Conservation (phyloP, 2,888 invertebrate species). For the Chloroclystis v-ata region DNA sequence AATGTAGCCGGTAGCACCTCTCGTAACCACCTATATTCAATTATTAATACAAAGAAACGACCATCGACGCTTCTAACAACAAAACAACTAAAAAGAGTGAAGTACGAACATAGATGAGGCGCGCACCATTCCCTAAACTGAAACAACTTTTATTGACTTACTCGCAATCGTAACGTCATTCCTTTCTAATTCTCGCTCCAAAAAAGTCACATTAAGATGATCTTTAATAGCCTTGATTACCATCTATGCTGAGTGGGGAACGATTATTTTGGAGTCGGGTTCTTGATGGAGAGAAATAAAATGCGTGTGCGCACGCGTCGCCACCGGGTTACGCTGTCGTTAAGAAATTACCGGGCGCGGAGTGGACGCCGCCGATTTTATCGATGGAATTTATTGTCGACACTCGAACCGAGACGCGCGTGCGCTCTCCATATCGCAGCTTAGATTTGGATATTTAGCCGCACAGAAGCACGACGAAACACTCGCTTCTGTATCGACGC, state of each 20-base stretch:
- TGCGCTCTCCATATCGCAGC: conserved; percentile 46
- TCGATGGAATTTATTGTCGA: conserved; percentile 77
- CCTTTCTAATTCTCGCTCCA: conserved; percentile 57
- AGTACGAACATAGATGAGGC: conserved; percentile 18
- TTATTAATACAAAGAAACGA: conserved; percentile 55
- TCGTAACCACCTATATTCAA: conserved; percentile 52
- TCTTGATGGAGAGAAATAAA: conserved; percentile 70
- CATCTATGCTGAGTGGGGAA: conserved; percentile 75
- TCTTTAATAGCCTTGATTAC: conserved; percentile 76
- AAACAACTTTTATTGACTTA: conserved; percentile 36
- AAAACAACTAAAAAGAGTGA: conserved; percentile 32
- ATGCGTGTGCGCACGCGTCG: conserved; percentile 74
- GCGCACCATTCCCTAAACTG: conserved; percentile 18
- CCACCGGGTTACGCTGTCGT: conserved; percentile 77
- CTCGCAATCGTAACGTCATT: conserved; percentile 34
- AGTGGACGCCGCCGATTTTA: conserved; percentile 73
- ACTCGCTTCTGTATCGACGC: not conserved
- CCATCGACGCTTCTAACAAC: conserved; percentile 35
- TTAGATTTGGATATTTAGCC: conserved; percentile 14
- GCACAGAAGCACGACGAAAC: conserved; percentile 6
- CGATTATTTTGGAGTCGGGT: conserved; percentile 73
- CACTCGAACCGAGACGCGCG: conserved; percentile 60
- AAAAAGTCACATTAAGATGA: conserved; percentile 71
- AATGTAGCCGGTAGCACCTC: conserved; percentile 60
- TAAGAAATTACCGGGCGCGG: conserved; percentile 74